Percentiles rank a stretch among this genome's conserved stretches.
phyloP scores from a whole-genome alignment of 2,113 vertebrate species.

The Sturnus vulgaris region DNA sequence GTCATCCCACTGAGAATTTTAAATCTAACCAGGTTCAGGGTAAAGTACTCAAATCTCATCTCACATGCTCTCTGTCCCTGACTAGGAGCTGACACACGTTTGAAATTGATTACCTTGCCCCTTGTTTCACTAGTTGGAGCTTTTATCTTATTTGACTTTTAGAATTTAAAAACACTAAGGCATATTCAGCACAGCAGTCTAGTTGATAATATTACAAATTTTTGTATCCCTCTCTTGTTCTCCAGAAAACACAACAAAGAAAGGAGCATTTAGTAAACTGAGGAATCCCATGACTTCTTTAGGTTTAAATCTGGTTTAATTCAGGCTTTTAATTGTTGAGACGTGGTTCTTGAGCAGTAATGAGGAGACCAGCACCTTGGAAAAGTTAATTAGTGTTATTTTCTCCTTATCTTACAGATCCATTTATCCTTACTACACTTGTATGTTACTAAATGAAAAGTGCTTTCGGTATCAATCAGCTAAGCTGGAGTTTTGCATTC shows the following conservation, averaged over 20 bases:
- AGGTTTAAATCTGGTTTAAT: constrained; percentile 37
- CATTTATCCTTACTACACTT: neutral
- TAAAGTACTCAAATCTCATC: neutral
- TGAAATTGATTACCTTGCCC: neutral
- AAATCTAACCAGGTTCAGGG: neutral
- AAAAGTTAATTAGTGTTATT: neutral
- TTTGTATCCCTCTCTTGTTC: neutral
- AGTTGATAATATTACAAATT: neutral
- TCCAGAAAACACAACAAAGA: neutral
- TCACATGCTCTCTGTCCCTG: neutral
- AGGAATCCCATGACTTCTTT: neutral
- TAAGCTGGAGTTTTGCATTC: constrained; percentile 34
- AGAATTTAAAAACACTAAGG: neutral
- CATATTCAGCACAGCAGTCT: neutral
- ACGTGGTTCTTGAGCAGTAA: neutral
- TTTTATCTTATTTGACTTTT: neutral
- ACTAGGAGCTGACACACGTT: neutral
- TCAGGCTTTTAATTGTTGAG: neutral
- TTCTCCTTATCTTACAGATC: constrained; percentile 8
- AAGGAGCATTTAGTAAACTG: neutral
- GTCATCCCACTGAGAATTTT: neutral
- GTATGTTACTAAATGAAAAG: neutral
- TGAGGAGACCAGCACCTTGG: neutral
- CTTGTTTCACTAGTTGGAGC: neutral
- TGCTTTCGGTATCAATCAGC: constrained; percentile 2